phyloP scores from a whole-genome alignment of 2,113 vertebrate genomes.

The Rhabdomys dilectus region DNA sequence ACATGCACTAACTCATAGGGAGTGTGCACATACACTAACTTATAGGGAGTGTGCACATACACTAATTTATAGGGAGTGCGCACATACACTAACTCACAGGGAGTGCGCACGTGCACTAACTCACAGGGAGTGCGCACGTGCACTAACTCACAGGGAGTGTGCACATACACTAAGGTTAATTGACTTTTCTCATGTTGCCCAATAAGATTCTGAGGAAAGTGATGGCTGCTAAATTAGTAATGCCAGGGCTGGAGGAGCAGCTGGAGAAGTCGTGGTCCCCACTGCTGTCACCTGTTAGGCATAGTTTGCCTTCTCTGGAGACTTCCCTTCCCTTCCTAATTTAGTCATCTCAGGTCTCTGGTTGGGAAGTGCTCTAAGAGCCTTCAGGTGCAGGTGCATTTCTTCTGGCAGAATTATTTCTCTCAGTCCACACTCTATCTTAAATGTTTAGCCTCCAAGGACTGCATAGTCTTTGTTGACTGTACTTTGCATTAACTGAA shows the following conservation, averaged over 20 bases:
- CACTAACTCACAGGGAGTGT: not conserved
- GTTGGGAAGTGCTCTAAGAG: rapidly evolving
- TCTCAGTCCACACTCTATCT: not conserved
- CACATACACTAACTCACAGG: too few species aligned
- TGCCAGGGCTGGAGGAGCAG: not conserved
- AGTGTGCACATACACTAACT: too few species aligned
- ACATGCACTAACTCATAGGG: too few species aligned
- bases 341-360: not conserved
- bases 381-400: not conserved
- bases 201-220: constrained; percentile 52
- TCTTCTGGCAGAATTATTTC: not conserved
- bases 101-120: too few species aligned
- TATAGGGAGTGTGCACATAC: not conserved
- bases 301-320: not conserved
- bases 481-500: not conserved
- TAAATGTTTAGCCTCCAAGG: too few species aligned
- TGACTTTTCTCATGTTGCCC: not conserved
- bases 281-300: not conserved
- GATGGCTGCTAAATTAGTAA: constrained; percentile 52
- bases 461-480: not conserved
- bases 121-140: too few species aligned
- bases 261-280: not conserved
- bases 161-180: not conserved
- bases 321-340: not conserved
- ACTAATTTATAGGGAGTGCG: too few species aligned